Base-by-base conservation (phyloP, 2,113 vertebrate genomes). In the Hydrochoerus hydrochaeris region DNA sequence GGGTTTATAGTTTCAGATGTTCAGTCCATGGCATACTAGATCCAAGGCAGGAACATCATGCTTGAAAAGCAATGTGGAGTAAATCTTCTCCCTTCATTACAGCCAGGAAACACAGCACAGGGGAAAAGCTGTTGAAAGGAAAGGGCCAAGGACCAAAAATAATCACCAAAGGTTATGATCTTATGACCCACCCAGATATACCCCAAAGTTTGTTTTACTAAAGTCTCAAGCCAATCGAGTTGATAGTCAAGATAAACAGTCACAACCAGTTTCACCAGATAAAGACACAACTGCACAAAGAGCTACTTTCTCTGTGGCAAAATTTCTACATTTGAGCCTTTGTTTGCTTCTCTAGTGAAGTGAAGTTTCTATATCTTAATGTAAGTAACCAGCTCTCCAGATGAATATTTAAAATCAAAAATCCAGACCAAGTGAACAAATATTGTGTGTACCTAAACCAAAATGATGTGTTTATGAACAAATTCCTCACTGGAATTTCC, bases 381-480 rank as follows among this genome's bases (percentile, higher is more conserved):
- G 2, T 44, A 41, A 90, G 73, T 82, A 73, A 62, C 19, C 26
- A 75, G 24, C 4, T 41, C 35, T 88, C 19, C 20, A 60, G 7
- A 24, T 30, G 30, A 91, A 65, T 22, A 91, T 44, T 24, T 65
- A 57, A 95, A 85, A 67, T 58, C 58, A 87, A 67, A 95, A 96
- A 30, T 80, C 9, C 86, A 52, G 24, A 84, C 20, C 54, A 82
- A 60, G 30, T 14, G 20, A 91, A 12, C 41, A 93, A 82, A 57
- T 83, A 26, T 73, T 24, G 20, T 7, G 1, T 9, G 35, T 8
- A n/a, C 3, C 11, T 73, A 67, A 95, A 80, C 88, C 7, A 22
- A 65, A 57, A 85, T 14, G 1, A 10, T n/a, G 10, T 84, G 26
- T 73, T 89, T 96, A 22, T 46, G 8, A 30, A 14, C 46, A 57